Evolutionary conservation across 1,140 invertebrate genomes (phyloP), one percentile per base, ranked within the genome.

Genomic region (Coptotermes formosanus): DNA sequence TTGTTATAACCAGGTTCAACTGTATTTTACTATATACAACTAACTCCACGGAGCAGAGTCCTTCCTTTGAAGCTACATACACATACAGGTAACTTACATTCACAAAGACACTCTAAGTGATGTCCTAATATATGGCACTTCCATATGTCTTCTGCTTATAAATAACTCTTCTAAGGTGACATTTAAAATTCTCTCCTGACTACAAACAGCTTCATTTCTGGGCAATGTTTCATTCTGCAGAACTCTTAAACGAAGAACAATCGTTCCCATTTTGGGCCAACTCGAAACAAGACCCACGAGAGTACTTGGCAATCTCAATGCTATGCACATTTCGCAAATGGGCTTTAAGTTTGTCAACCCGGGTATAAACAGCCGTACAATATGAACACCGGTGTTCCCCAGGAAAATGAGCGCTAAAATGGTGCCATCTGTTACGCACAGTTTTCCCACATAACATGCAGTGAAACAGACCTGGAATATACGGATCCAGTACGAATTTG

Each of bases 401-500:
- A 23, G 94, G 94, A 85, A 93, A 92, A 89, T 95, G 94, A 64
- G 94, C 94, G 89, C 94, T 93, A 90, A 94, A 91, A 89, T 95
- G 94, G 89, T 95, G 95, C 92, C 94, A 94, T 88, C 94, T 92
- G 91, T 95, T 95, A 88, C 92, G 94, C 82, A 95, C 95, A 88
- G 93, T 93, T 92, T 95, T 95, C 87, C 94, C 94, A 91, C 95
- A 95, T 88, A 92, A 91, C 86, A 91, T 91, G 90, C 94, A 95
- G 87, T 52, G 87, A 86, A 23, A 88, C 64, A 86, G 87, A 87
- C 48, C 86, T 83, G 81, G 88, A 89, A 55, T 88, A 88, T 55
- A 87, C 85, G 82, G 87, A 88, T 85, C 64, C 64, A 14, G n/a
- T 30, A 16, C n/a, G n/a, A 75, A 75, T 75, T 75, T 75, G n/a